Evolutionary conservation across 2,797 vertebrate genomes (phyloP).

Genomic region (Antrozous pallidus): DNA sequence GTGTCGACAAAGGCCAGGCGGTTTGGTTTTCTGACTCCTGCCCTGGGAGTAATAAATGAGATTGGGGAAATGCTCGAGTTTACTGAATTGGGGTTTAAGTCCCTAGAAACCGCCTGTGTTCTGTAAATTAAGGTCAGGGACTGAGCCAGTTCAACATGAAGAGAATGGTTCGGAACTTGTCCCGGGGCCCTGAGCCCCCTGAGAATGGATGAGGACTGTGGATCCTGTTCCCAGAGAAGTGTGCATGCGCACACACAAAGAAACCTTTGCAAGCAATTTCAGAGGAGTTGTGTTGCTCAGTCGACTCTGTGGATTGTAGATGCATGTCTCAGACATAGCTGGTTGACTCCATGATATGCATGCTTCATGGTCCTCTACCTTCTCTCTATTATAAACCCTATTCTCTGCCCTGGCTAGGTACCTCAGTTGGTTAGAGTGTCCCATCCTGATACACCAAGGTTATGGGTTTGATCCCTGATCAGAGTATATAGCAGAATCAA

Average conservation of each 20-base stretch:
- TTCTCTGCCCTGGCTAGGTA: not conserved
- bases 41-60: not conserved
- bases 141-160: not conserved
- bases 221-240: not conserved
- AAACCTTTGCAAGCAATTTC: not conserved
- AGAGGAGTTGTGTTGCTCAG: not conserved
- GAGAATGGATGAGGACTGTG: not conserved
- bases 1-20: not conserved
- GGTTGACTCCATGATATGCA: not conserved
- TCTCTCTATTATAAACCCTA: not conserved
- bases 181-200: not conserved
- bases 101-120: not conserved
- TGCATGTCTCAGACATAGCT: not conserved
- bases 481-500: not conserved
- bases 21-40: not conserved
- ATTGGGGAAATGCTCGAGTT: not conserved
- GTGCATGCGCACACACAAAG: not conserved
- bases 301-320: not conserved
- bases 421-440: not conserved
- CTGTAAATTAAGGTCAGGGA: not conserved
- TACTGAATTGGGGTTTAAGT: constrained; percentile 15
- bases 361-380: accelerated
- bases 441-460: not conserved
- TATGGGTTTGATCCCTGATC: not conserved
- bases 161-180: not conserved